Conservation (phyloP, 2,888 invertebrate genomes). For the Pherbina coryleti region DNA sequence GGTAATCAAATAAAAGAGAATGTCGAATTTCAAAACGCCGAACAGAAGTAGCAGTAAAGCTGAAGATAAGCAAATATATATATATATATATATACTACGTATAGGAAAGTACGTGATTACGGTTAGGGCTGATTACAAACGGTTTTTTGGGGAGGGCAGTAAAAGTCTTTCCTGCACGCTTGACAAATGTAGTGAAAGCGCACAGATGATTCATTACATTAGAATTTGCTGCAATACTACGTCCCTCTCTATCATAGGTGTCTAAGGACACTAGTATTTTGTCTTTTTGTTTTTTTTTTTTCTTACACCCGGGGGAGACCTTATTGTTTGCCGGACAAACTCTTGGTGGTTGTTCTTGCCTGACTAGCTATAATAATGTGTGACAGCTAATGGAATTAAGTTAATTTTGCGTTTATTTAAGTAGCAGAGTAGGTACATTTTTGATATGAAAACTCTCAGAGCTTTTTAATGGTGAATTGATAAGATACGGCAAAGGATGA, state of each 20-base stretch:
- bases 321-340: not conserved
- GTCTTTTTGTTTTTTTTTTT: not conserved
- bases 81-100: not conserved
- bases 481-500: no score
- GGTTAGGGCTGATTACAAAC: not conserved
- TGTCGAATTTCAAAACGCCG: conserved; percentile 23
- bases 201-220: conserved; percentile 45
- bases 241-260: not conserved
- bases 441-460: no score
- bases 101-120: conserved; percentile 19
- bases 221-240: not conserved
- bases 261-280: not conserved
- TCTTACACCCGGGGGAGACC: not conserved
- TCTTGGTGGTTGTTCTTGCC: not conserved
- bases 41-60: not conserved
- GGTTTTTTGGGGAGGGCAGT: not conserved
- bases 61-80: not conserved
- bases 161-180: not conserved
- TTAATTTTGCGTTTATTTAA: conserved; percentile 62
- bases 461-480: no score
- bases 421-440: not conserved
- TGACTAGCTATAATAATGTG: conserved; percentile 55
- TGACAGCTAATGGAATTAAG: conserved; percentile 66
- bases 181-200: conserved; percentile 31
- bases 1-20: conserved; percentile 30